These are phyloP conservation scores for Ochotona princeps DNA, from an alignment of 2,113 vertebrate species.

Conservation along the genomic window DNA sequence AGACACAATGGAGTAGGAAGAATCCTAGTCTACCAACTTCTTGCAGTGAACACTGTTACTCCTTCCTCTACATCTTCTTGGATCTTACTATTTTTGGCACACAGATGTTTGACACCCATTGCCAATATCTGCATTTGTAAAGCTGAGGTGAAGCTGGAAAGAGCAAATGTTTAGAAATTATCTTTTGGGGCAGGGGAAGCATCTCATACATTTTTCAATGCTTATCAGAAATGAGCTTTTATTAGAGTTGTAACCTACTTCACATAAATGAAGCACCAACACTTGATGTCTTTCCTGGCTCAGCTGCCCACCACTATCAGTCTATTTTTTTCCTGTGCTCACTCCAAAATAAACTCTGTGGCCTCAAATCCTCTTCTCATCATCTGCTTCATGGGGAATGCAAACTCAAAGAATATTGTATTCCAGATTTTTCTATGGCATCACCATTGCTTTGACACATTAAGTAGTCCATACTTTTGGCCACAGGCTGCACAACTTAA, in stretches of 20 bases:
- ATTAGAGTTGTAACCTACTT: not conserved
- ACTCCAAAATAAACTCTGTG: not conserved
- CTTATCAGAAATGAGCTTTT: not conserved
- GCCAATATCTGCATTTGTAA: not conserved
- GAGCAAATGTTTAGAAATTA: not conserved
- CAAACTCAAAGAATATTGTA: not conserved
- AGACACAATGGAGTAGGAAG: fast-evolving
- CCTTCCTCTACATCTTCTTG: not conserved
- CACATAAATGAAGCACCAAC: not conserved
- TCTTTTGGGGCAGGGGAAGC: not conserved
- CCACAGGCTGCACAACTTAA: not conserved
- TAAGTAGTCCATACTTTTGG: not conserved
- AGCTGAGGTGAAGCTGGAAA: not conserved
- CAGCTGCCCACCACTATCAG: not conserved
- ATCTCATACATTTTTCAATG: not conserved
- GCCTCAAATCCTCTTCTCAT: not conserved
- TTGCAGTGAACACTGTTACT: not conserved
- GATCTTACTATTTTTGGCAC: not conserved
- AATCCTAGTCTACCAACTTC: not conserved
- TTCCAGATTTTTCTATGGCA: not conserved
- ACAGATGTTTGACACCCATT: fast-evolving
- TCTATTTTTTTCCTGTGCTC: not conserved
- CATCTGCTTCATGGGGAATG: not conserved
- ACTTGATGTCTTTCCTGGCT: not conserved
- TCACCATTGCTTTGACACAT: not conserved